Conservation (phyloP, 2,888 invertebrate genomes). For the Pollenia griseotomentosa region DNA sequence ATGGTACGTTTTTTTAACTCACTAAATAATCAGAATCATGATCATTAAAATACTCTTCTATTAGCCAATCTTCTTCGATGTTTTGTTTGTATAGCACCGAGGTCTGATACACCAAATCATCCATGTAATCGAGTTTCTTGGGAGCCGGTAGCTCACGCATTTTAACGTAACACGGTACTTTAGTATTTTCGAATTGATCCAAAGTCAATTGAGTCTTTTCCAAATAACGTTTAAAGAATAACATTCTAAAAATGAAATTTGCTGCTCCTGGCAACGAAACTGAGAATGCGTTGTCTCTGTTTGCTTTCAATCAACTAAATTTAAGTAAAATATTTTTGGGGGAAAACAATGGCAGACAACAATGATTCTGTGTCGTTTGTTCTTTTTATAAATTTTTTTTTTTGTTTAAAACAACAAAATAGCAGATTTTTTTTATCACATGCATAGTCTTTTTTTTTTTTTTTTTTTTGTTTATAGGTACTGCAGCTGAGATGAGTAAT, state of each 20-base stretch:
- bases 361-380: constrained; percentile 3
- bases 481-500: constrained; percentile 56
- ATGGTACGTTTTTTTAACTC: constrained; percentile 74
- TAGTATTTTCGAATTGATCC: constrained; percentile 78
- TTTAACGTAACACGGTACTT: constrained; percentile 79
- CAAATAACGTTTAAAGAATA: constrained; percentile 81
- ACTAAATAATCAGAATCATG: constrained; percentile 82
- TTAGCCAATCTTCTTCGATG: constrained; percentile 80
- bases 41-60: constrained; percentile 81
- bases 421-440: constrained; percentile 37
- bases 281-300: constrained; percentile 44
- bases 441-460: constrained; percentile 55
- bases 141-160: constrained; percentile 79
- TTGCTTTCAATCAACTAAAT: constrained; percentile 62
- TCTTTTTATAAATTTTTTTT: constrained; percentile 7
- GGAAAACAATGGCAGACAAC: constrained; percentile 20
- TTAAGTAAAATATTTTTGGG: constrained; percentile 1
- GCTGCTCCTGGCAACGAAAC: constrained; percentile 7
- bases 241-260: constrained; percentile 73
- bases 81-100: constrained; percentile 77
- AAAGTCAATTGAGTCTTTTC: constrained; percentile 79
- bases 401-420: not conserved
- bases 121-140: constrained; percentile 75
- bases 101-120: constrained; percentile 77
- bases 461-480: not conserved